Conservation (phyloP, 1,140 invertebrate genomes). For the Leptonema lineaticorne region DNA sequence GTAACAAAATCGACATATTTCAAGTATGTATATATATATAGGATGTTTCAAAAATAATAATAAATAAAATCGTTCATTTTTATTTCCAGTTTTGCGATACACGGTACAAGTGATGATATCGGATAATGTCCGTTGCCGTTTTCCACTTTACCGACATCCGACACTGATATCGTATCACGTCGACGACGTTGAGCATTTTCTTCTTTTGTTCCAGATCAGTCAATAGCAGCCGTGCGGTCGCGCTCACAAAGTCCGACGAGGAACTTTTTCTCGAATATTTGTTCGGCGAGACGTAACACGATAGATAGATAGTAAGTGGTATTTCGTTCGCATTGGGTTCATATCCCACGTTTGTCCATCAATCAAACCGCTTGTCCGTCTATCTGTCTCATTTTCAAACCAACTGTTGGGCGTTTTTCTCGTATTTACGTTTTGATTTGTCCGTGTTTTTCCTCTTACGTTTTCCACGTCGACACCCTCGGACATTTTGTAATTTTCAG, state of each 20-base stretch:
- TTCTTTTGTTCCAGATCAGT: slow-evolving; percentile 36
- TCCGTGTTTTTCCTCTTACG: too few relatives aligned
- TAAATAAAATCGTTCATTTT: too few relatives aligned
- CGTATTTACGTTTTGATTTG: too few relatives aligned
- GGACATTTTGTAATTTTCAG: neutral
- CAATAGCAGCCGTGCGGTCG: slow-evolving; percentile 35
- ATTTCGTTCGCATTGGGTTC: neutral
- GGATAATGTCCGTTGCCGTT: too few relatives aligned
- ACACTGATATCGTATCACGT: too few relatives aligned
- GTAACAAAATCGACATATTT: too few relatives aligned
- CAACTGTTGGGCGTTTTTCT: neutral
- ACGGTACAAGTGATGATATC: too few relatives aligned
- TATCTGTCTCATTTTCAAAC: neutral
- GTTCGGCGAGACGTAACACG: slow-evolving; percentile 37
- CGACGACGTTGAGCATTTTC: too few relatives aligned
- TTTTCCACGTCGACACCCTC: neutral
- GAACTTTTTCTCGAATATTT: slow-evolving; percentile 39
- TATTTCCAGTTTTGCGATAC: too few relatives aligned
- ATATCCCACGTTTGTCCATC: slow-evolving; percentile 6
- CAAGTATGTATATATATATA: too few relatives aligned
- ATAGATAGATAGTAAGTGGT: slow-evolving; percentile 21
- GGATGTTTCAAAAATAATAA: too few relatives aligned
- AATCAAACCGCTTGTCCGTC: neutral
- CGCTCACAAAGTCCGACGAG: slow-evolving; percentile 35
- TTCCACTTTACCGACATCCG: too few relatives aligned